Percentiles rank a stretch among this genome's conserved stretches.
Evolutionary conservation across 2,888 invertebrate genomes (phyloP).

Genomic region (Dryobota labecula): DNA sequence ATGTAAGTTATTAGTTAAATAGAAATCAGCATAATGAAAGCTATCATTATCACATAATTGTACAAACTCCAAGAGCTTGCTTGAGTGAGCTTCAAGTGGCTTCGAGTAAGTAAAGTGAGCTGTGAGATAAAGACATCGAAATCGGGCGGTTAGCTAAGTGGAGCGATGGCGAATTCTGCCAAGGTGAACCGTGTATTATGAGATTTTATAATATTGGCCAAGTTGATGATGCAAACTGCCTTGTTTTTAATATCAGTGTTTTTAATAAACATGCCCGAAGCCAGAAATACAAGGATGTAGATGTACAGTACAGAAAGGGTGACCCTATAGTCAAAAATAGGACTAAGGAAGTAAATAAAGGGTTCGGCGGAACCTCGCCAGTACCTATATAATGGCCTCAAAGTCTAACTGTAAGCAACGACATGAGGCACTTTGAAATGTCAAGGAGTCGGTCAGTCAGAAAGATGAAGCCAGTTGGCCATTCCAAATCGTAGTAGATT

Average conservation of each 20-base stretch:
- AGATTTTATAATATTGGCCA: conserved; percentile 31
- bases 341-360: background rate
- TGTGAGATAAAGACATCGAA: conserved; percentile 26
- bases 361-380: background rate
- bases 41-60: background rate
- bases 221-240: conserved; percentile 24
- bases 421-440: background rate
- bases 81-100: conserved; percentile 34
- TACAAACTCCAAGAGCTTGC: conserved; percentile 25
- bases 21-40: background rate
- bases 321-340: background rate
- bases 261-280: background rate
- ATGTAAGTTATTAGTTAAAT: background rate
- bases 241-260: background rate
- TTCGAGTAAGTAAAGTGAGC: background rate
- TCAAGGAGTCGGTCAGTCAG: background rate
- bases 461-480: too few relatives aligned
- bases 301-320: background rate
- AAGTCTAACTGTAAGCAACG: background rate
- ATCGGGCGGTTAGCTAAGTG: conserved; percentile 49
- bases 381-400: too few relatives aligned
- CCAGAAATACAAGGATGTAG: background rate
- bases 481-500: background rate
- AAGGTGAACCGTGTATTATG: conserved; percentile 62
- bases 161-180: conserved; percentile 55